Evolutionary conservation across 2,797 vertebrate species (phyloP).

Genomic region (Ambastaia sidthimunki): DNA sequence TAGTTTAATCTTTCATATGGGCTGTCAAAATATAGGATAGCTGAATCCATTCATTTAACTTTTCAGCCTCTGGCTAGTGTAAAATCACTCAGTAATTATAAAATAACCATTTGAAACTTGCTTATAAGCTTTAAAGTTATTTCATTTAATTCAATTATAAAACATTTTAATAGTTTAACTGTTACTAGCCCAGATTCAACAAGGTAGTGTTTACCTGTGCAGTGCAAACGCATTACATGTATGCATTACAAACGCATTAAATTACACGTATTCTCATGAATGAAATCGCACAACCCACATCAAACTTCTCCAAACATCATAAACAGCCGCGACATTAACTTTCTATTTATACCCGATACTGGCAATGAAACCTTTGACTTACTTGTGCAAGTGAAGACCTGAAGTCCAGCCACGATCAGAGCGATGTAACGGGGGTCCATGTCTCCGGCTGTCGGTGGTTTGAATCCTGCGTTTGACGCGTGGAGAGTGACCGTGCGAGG

Average conservation of each 20-base stretch:
- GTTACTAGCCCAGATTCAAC: background rate
- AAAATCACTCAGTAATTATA: background rate
- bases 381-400: constrained; percentile 35
- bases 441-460: background rate
- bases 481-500: background rate
- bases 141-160: background rate
- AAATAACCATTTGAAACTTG: background rate
- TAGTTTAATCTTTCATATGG: background rate
- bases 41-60: background rate
- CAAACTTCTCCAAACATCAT: too few species aligned
- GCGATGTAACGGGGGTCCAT: constrained; percentile 35
- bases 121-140: background rate
- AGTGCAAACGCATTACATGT: background rate
- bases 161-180: background rate
- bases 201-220: background rate
- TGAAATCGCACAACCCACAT: background rate
- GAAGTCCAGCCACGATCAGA: constrained; percentile 35
- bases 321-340: background rate
- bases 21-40: background rate
- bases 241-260: background rate
- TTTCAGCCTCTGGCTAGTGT: too few species aligned
- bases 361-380: constrained; percentile 32
- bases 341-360: background rate
- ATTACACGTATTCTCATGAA: background rate
- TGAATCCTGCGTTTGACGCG: background rate